Conservation (phyloP, 2,888 invertebrate species). For the Tipula helvola region DNA sequence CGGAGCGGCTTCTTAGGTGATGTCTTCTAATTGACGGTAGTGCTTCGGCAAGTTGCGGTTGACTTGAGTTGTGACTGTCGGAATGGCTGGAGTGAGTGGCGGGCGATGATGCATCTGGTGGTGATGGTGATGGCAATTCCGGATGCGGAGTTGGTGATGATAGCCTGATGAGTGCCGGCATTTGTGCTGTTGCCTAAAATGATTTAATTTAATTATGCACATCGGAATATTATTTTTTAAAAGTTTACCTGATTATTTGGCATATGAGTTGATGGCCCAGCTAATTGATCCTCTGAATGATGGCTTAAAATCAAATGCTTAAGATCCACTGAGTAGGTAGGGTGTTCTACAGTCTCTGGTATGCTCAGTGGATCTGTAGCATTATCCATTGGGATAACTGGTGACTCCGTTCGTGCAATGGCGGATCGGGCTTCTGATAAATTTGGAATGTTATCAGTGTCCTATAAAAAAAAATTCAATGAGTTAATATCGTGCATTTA, state of each 20-base stretch:
- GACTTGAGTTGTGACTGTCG: no score
- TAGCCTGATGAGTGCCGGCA: not conserved
- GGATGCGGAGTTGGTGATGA: not conserved
- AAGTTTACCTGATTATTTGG: not conserved
- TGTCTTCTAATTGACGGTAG: no score
- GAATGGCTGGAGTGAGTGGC: no score
- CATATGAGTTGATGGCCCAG: not conserved
- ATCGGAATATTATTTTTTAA: not conserved
- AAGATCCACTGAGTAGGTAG: no score
- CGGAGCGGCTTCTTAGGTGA: no score
- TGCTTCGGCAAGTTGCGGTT: no score
- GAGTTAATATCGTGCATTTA: no score
- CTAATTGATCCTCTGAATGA: not conserved
- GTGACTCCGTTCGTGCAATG: no score
- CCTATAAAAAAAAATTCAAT: no score
- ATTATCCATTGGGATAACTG: not conserved
- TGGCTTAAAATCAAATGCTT: no score
- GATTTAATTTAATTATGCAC: not conserved
- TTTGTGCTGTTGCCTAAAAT: not conserved
- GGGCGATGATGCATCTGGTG: no score
- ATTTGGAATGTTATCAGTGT: not conserved
- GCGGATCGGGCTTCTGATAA: not conserved
- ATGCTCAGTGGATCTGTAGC: not conserved
- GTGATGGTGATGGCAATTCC: no score
- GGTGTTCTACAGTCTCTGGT: not conserved